Base-by-base conservation (phyloP, 1,140 invertebrate genomes). In the Lasioglossum baleicum region DNA sequence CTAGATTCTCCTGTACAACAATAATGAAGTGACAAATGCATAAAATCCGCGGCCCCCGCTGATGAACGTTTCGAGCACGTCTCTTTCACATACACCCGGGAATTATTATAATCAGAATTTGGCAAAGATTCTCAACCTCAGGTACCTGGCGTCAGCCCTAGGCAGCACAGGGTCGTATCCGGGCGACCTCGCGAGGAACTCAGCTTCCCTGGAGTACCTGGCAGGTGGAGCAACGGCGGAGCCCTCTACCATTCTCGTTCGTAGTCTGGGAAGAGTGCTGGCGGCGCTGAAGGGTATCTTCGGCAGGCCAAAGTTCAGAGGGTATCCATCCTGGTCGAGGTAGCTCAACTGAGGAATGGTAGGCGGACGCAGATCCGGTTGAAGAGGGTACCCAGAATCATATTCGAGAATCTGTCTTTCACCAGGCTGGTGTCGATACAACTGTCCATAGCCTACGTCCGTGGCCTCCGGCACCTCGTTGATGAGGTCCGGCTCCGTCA, bases 261-360 rank as follows among this genome's bases (percentile, higher is more conserved):
- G 93, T 88, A 81, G 92, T 90, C 77, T 94, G 87, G 91, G 94
- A 88, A 92, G 93, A 90, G 84, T 94, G 90, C 92, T 94, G 89
- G 81, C 93, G 87, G 77, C 93, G 92, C 83, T 94, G 92, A 74
- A 92, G 60, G 94, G 92, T 44, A 96, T 93, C 87, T 96, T 96
- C 1, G 96, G 96, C 17, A 97, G 91, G 69, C 96, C 97, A 82
- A 96, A 97, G 85, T 97, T 96, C 22, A 96, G 93, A 0, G 96
- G 96, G 89, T 96, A 97, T 0, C 96, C 96, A 75, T 97, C 96
- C 56, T 94, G 94, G 73, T 96, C 96, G 77, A 97, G 92, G 63
- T 92, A 92, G 44, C 88, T 92, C 22, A 90, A 66, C 40, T 90
- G 89, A 2, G 88, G 88, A 40, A 90, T 68, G 5, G 80, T 69